A percentile compares a stretch with the other conserved stretches of the same genome.
Evolutionary conservation across 2,113 vertebrate genomes (phyloP).

Genomic region (Uria aalge): DNA sequence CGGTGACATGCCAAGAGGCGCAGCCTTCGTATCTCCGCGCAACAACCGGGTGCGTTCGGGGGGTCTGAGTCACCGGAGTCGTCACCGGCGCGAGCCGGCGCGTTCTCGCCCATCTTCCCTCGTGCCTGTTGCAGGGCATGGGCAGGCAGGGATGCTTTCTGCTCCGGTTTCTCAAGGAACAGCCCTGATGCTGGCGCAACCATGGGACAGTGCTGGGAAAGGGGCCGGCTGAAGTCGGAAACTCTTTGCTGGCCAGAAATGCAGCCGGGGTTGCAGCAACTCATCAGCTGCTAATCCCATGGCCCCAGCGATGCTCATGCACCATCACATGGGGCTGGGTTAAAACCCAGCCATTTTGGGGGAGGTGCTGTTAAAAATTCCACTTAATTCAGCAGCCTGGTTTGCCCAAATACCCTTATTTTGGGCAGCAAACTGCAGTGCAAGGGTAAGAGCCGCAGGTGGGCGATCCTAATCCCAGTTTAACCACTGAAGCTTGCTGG

Average conservation of each 20-base stretch:
- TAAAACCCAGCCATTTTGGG: fast-evolving
- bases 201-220: fast-evolving
- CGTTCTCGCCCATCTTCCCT: not conserved
- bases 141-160: not conserved
- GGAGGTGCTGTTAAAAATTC: not conserved
- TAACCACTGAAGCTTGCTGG: not conserved
- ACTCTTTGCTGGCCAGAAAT: not conserved
- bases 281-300: not conserved
- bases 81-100: not conserved
- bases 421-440: not conserved
- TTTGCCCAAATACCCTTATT: not conserved
- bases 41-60: not conserved
- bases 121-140: not conserved
- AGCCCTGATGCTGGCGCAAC: not conserved
- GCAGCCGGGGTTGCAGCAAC: not conserved
- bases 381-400: not conserved
- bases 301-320: fast-evolving
- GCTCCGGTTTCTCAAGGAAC: not conserved
- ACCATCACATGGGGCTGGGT: fast-evolving
- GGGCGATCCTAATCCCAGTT: not conserved
- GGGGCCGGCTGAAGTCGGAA: fast-evolving
- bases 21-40: not conserved
- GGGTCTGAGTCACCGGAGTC: constrained; percentile 42
- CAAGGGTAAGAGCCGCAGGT: not conserved
- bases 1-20: not conserved